Evolutionary conservation across 2,113 vertebrate genomes (phyloP).

Genomic region (Okapia johnstoni): DNA sequence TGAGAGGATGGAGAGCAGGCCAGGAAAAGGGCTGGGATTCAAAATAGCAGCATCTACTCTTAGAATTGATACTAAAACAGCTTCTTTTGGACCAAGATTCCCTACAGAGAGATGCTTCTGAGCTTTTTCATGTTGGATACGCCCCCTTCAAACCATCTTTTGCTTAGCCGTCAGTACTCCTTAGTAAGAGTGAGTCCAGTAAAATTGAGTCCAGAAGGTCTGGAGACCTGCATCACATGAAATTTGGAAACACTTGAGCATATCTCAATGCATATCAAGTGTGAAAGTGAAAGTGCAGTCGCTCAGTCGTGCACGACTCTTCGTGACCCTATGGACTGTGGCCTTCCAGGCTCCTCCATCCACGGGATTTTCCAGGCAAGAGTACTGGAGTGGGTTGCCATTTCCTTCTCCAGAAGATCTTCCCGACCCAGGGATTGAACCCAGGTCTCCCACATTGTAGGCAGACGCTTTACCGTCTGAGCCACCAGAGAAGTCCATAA

Average conservation of each 20-base stretch:
- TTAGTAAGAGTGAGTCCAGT: neutral
- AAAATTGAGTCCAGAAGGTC: neutral
- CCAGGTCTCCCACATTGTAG: too few relatives aligned
- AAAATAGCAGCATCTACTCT: neutral
- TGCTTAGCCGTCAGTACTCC: neutral
- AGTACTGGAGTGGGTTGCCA: neutral
- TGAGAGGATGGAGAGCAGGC: neutral
- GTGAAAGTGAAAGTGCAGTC: too few relatives aligned
- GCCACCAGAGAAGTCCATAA: too few relatives aligned
- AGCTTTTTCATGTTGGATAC: neutral
- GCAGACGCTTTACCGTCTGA: too few relatives aligned
- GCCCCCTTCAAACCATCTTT: neutral
- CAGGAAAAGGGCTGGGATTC: neutral
- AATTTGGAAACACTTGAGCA: neutral
- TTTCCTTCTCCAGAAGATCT: neutral
- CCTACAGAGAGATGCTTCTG: neutral
- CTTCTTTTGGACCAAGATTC: neutral
- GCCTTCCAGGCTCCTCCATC: neutral
- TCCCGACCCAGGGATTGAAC: too few relatives aligned
- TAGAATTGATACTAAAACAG: neutral
- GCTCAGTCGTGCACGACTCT: too few relatives aligned
- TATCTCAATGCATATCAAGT: neutral
- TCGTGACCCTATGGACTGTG: too few relatives aligned
- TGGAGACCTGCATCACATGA: neutral
- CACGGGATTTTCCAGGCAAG: neutral